Base-by-base conservation (phyloP, 2,113 vertebrate genomes). In the Onychorhynchus coronatus region DNA sequence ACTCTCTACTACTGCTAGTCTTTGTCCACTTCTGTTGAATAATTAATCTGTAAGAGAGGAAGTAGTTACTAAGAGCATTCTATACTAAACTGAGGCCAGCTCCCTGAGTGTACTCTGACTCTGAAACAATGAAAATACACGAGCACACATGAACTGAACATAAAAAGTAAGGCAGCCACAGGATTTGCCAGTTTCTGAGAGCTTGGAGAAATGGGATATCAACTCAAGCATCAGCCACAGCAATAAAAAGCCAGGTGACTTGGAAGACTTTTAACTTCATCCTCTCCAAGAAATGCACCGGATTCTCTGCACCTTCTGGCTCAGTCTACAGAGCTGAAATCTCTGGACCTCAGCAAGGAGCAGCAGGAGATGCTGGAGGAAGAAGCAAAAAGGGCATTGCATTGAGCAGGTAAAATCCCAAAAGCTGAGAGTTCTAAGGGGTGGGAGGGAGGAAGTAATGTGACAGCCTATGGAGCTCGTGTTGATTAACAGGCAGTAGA, bases 331-430 rank as follows among this genome's bases (percentile, higher is more conserved):
- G 46, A 89, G 30, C 55, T 2, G 14, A 88, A 88, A 50, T 28
- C 14, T 77, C 22, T 94, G 68, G 67, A 93, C 28, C 12, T 23
- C 33, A 47, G 35, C 83, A 72, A 18, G 0, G 0, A 88, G 31
- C 35, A 94, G 17, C 9, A 44, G 39, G n/a, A 95, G 31, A 78
- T 1, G 2, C 56, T 85, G 84, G 61, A 65, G n/a, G 44, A 93
- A 56, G 79, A 81, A 75, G 44, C 47, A 91, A 37, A 76, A 21
- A 61, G 22, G 42, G 24, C 68, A n/a, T 63, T 86, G 27, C 52
- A 20, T 44, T 81, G 39, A 52, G 20, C 89, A 97, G 96, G 96
- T 97, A 97, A 78, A 87, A 31, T 78, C 22, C 30, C 28, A 39
- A 68, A 84, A 44, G 4, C 50, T 84, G 73, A 21, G 35, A 61